Base-by-base conservation (phyloP, 2,797 vertebrate species). In the Channa striata region DNA sequence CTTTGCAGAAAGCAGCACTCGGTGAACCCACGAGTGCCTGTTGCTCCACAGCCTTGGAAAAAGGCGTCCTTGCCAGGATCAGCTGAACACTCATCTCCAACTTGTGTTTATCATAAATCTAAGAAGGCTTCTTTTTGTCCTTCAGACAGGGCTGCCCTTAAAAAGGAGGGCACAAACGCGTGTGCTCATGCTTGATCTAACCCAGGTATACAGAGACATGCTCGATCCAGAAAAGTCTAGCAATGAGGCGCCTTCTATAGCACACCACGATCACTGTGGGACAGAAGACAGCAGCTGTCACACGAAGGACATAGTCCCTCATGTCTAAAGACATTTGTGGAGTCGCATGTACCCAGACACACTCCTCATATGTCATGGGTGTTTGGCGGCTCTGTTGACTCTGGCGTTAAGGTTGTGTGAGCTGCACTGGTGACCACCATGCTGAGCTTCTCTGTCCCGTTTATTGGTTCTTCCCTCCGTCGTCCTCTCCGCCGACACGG, bases 391-490 rank as follows among this genome's bases (percentile, higher is more conserved):
- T 92, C 90, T 9, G 73, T 19, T 1, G 81, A 42, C 34, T 85
- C 78, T 13, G 43, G 5, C 1, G 57, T 49, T 25, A 33, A 33
- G 9, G 49, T 10, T 17, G 84, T 49, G 25, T 58, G 60, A 11
- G 66, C 7, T 1, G 43, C 17, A 5, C 66, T 43, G 49, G 78
- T 50, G 57, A 84, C 87, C 71, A 91, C 85, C 85, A 94, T 92
- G 59, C 44, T 68, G 37, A 91, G 78, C 77, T 93, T 93, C 65
- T 94, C 93, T 0, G 74, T 81, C 51, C 87, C 90, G 9, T 93
- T 89, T 48, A 57, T 85, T 0, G 80, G 64, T 67, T 91, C 81
- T 52, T 92, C 87, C 30, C 82, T 87, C 61, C 73, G 87, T 50
- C 89, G 77, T 23, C 68, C 50, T 54, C 84, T 87, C 62, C 64